A percentile compares a stretch with the other conserved stretches of the same genome.
Evolutionary conservation across 2,113 vertebrate genomes (phyloP).

Genomic region (Piprites chloris): DNA sequence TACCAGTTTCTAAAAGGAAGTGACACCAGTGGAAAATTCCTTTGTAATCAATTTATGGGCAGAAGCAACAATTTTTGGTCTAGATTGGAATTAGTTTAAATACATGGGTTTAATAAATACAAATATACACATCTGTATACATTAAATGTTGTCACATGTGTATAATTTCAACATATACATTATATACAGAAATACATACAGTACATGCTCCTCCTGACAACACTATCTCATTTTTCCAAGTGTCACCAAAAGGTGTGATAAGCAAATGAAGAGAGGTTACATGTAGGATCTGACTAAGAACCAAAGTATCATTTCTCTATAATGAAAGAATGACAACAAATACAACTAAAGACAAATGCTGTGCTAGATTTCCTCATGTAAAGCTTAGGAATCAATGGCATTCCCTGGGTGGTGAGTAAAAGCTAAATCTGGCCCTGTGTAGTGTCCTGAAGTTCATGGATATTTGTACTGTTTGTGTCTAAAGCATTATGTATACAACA

Average conservation of each 20-base stretch:
- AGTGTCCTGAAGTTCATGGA: not conserved
- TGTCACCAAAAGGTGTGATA: conserved; percentile 39
- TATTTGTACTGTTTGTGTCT: not conserved
- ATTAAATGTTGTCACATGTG: conserved; percentile 66
- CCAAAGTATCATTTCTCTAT: not conserved
- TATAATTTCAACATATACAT: conserved; percentile 71
- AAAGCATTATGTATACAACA: not conserved
- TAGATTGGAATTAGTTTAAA: conserved; percentile 61
- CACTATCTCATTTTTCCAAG: conserved; percentile 51
- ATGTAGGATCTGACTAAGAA: conserved; percentile 1
- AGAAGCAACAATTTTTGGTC: conserved; percentile 61
- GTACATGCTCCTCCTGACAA: conserved; percentile 67
- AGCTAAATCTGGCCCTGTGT: not conserved
- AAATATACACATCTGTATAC: conserved; percentile 74
- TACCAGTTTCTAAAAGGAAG: conserved; percentile 9
- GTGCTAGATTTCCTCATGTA: not conserved
- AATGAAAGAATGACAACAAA: not conserved
- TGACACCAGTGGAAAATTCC: not conserved
- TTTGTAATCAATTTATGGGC: conserved; percentile 45
- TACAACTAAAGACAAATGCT: not conserved
- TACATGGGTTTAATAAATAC: conserved; percentile 72
- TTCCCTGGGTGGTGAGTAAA: not conserved
- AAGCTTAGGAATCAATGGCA: not conserved
- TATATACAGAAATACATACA: conserved; percentile 72
- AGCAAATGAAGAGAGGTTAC: not conserved